Base-by-base conservation (phyloP, 2,888 invertebrate species). In the Acleris sparsana region DNA sequence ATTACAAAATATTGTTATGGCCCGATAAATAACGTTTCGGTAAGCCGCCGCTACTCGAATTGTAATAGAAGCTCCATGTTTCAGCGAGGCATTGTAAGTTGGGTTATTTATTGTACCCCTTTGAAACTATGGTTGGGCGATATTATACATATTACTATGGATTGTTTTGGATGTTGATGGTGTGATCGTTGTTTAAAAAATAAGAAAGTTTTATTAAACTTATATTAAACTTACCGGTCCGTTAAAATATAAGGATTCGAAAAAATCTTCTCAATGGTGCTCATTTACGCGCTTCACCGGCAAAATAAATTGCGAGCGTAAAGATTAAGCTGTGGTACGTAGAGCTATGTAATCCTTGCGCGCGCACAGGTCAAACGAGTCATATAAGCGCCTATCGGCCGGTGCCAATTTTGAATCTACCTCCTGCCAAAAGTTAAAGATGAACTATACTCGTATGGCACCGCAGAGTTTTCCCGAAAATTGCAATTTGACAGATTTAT, bases 1-100 rank as follows among this genome's bases (percentile, higher is more conserved):
- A 70, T 72, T 71, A 71, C 65, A 69, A 69, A 72, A 71, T 73
- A 70, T 71, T 71, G 70, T 69, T 70, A 71, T 63, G 51, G 59
- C 64, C n/a, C 33, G 61, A 69, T 70, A 71, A 71, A 71, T 70
- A 70, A 60, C 55, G 62, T 39, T 59, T 51, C 43, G 46, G 46
- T 63, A 59, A 68, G 69, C 67, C 68, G 49, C 22, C 20, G 49
- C 56, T 55, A 56, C 33, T 25, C 58, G 49, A 61, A 55, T 20
- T 39, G 68, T 68, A 69, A 67, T 55, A 62, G 63, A 64, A 62
- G 68, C 67, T 67, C 33, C 48, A 43, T 53, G 61, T 63, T 67
- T 68, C 62, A 67, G 62, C 69, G 53, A 68, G 70, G 48, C 68
- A 59, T 69, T 69, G 68, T 67, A 70, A 72, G 64, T 68, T 59